These are phyloP conservation scores for human DNA, from an alignment of 2,113 vertebrate genomes.

Conservation along the genomic window GRCh38 chr19:42437001-42437500, in stretches of 20 bases:
- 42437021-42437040: no score
- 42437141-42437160: no score
- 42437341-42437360: neutral
- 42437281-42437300: neutral
- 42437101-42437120: no score
- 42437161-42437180: no score
- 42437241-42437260: neutral
- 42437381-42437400: neutral
- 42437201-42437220: no score
- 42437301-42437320: neutral
- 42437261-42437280: neutral
- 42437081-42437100: no score
- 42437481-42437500: neutral
- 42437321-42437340: neutral
- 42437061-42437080: no score
- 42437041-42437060: no score
- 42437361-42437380: conserved; percentile 6
- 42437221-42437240: neutral
- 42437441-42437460: neutral
- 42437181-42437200: no score
- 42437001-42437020: no score
- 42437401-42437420: conserved; percentile 34
- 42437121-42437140: no score
- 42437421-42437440: neutral
- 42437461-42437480: neutral